phyloP scores from a whole-genome alignment of 2,888 invertebrate genomes.

The Lithophane socia region DNA sequence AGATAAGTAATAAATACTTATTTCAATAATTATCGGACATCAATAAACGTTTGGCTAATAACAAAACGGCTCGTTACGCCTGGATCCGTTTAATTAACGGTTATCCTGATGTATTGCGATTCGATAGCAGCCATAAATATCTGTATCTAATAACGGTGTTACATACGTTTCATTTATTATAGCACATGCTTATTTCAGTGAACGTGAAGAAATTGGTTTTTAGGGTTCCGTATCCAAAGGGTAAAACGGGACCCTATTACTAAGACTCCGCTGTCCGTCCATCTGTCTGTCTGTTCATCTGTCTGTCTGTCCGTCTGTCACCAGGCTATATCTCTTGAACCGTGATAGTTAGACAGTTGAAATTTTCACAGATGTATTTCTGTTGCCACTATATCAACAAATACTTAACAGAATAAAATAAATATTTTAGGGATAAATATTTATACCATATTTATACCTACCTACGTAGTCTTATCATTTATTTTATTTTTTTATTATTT shows the following conservation, averaged over 20 bases:
- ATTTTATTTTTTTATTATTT: too few species aligned
- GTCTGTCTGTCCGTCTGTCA: too few species aligned
- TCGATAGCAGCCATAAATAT: slow-evolving; percentile 64
- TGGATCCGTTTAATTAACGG: slow-evolving; percentile 63
- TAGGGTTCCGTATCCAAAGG: too few species aligned
- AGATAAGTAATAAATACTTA: slow-evolving; percentile 54
- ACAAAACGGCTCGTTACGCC: slow-evolving; percentile 52
- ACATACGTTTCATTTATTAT: slow-evolving; percentile 56
- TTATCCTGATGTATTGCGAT: slow-evolving; percentile 61
- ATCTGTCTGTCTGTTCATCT: too few species aligned
- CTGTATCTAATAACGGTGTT: slow-evolving; percentile 62
- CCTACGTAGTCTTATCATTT: neutral
- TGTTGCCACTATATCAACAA: too few species aligned
- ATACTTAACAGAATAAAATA: too few species aligned
- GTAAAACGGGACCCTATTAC: too few species aligned
- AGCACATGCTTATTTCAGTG: slow-evolving; percentile 30
- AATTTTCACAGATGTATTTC: too few species aligned
- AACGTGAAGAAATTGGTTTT: slow-evolving; percentile 10
- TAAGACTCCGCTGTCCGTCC: too few species aligned
- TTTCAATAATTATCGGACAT: slow-evolving; percentile 62
- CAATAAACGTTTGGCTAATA: slow-evolving; percentile 60
- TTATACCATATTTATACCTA: neutral
- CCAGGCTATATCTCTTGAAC: too few species aligned
- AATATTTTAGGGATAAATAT: too few species aligned
- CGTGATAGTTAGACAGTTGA: too few species aligned